A percentile compares a stretch with the other conserved stretches of the same genome.
Conservation (phyloP, 2,797 vertebrate species). For the Mormyrops attenuatus region DNA sequence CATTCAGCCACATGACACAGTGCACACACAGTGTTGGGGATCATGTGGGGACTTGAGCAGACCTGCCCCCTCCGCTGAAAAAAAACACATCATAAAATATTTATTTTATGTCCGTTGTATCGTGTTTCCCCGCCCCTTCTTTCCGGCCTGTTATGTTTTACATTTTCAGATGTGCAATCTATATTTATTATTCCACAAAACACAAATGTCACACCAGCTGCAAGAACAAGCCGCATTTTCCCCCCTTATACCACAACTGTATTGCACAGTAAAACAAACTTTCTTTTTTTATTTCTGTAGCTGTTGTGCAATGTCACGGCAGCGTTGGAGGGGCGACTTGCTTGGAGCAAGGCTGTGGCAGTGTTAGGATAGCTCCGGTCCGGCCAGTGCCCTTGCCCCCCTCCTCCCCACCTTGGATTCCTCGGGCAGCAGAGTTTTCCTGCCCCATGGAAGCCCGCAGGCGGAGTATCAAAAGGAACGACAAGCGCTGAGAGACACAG, state of each 20-base stretch:
- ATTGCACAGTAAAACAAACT: neutral
- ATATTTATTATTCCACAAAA: neutral
- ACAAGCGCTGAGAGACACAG: neutral
- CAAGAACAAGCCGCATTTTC: neutral
- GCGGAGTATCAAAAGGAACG: neutral
- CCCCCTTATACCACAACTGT: neutral
- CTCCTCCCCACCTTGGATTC: neutral
- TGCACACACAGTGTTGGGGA: neutral
- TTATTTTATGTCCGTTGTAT: neutral
- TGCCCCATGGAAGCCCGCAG: neutral
- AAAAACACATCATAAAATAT: neutral
- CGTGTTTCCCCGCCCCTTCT: neutral
- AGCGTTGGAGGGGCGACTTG: neutral
- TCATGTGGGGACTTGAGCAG: neutral
- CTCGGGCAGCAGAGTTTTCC: neutral
- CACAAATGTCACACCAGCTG: conserved; percentile 4
- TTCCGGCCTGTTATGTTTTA: neutral
- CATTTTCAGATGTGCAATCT: neutral
- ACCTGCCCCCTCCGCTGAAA: neutral
- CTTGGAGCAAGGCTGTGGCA: neutral
- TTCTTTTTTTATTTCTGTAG: neutral
- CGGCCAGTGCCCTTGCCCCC: neutral
- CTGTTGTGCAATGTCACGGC: neutral
- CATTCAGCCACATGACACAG: neutral
- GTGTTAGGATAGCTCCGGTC: neutral